These are phyloP conservation scores for Coleophora deauratella DNA, from an alignment of 2,888 invertebrate genomes.

Conservation along the genomic window DNA sequence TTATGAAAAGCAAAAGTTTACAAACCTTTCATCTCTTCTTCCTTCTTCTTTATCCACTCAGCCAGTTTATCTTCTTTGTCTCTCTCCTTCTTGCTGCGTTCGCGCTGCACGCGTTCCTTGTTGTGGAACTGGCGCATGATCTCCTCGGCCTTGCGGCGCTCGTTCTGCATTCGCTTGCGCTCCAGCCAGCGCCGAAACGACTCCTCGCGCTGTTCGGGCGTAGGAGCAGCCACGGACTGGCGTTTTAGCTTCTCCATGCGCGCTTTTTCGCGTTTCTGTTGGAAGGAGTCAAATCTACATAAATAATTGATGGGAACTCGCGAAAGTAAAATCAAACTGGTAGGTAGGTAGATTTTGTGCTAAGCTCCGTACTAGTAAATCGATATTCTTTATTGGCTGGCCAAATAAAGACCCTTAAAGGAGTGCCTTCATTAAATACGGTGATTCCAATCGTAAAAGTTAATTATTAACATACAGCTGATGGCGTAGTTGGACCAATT, in stretches of 20 bases:
- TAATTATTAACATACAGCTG: too few relatives aligned
- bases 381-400: too few relatives aligned
- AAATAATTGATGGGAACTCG: too few relatives aligned
- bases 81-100: slow-evolving; percentile 45
- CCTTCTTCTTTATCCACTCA: slow-evolving; percentile 75
- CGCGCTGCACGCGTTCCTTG: slow-evolving; percentile 47
- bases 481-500: too few relatives aligned
- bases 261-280: slow-evolving; percentile 46
- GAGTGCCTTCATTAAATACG: too few relatives aligned
- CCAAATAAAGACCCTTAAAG: too few relatives aligned
- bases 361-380: too few relatives aligned
- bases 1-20: too few relatives aligned
- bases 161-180: slow-evolving; percentile 53
- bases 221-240: slow-evolving; percentile 30
- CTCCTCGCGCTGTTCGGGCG: slow-evolving; percentile 60
- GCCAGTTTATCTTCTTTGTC: slow-evolving; percentile 63
- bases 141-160: slow-evolving; percentile 52
- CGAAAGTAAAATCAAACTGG: too few relatives aligned
- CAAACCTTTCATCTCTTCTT: slow-evolving; percentile 73
- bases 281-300: too few relatives aligned
- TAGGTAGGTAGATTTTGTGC: too few relatives aligned
- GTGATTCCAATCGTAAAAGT: too few relatives aligned
- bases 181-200: slow-evolving; percentile 71
- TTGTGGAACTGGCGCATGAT: slow-evolving; percentile 48
- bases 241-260: slow-evolving; percentile 40